Base-by-base conservation (phyloP, 2,888 invertebrate species). In the Kryphioiulus occultus region DNA sequence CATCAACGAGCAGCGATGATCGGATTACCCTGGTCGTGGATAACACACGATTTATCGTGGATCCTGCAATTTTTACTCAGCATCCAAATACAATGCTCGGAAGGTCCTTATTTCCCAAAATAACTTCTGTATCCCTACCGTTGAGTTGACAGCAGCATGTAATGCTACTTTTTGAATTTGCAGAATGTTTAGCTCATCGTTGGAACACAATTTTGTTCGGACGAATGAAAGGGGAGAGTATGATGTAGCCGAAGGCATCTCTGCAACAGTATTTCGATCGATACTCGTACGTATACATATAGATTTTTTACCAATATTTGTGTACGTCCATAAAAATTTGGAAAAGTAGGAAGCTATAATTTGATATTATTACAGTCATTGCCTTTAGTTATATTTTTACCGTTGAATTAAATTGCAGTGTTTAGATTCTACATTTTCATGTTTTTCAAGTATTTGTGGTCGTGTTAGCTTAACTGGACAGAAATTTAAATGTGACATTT, bases 71-170 rank as follows among this genome's bases (percentile, higher is more conserved):
- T 89, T 97, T 99, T 91, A 96, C 96, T 15, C 96, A 97, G 2
- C 97, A 99, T 92, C 98, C 99, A 0, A 98, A 99, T 91, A 99
- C 99, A 0, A 99, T 99, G 99, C 93, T 99, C 47, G 99, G 99
- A n/a, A 92, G 94, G 94, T 93, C 90, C 88, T 90, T 88, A 3
- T 32, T 47, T 86, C 53, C 30, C 4, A 15, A 15, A 30, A 78
- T 17, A 30, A 15, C 78, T 30, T 78, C 30, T 32, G 4, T 4
- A 78, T 32, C 26, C 17, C 3, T 12, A 17, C 30, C 30, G 2
- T 32, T 32, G 30, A 15, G 15, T 85, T 85, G n/a, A 26, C 85
- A 39, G 2, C 22, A 10, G n/a, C n/a, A 12, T n/a, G 1, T 39
- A 42, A 85, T 85, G 42, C 22, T 30, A 10, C 47, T 68, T 78